Evolutionary conservation across 1,140 invertebrate genomes (phyloP).

Genomic region (Cotesia typhae): DNA sequence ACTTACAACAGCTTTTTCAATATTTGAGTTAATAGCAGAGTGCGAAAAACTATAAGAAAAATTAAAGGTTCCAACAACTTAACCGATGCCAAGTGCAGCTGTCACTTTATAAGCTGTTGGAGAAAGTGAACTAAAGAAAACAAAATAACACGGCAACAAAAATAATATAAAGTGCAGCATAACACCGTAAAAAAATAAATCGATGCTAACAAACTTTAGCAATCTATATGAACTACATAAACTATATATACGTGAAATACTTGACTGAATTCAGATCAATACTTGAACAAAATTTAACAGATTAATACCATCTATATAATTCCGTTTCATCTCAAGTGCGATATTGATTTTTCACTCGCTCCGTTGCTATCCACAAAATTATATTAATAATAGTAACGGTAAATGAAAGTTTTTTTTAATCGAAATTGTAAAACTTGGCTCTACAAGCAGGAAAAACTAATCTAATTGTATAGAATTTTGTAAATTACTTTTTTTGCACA

Average conservation of each 20-base stretch:
- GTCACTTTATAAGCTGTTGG: constrained; percentile 7
- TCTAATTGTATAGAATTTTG: too few species aligned
- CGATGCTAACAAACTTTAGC: too few species aligned
- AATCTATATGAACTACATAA: neutral
- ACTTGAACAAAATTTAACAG: neutral
- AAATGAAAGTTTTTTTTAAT: too few species aligned
- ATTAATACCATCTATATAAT: neutral
- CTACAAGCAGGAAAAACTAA: too few species aligned
- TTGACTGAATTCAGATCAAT: constrained; percentile 10
- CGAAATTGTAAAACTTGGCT: too few species aligned
- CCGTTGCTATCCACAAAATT: too few species aligned
- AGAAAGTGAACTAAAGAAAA: neutral
- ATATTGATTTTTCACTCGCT: too few species aligned
- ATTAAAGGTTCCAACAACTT: constrained; percentile 34
- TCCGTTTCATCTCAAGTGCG: too few species aligned
- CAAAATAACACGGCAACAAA: constrained; percentile 7
- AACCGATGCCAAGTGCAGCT: constrained; percentile 32
- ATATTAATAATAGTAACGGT: too few species aligned
- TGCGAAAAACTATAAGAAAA: constrained; percentile 31
- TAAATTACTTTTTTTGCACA: too few species aligned
- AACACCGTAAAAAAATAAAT: neutral
- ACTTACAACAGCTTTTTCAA: neutral
- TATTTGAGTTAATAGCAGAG: constrained; percentile 32
- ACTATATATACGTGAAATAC: neutral
- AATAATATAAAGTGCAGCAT: constrained; percentile 7